Conservation (phyloP, 2,113 vertebrate genomes). For the human (Homo sapiens) region GRCh38 chr4:155506501-155507000, state of each 20-base stretch:
- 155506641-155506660: constrained; percentile 55
- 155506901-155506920: background rate
- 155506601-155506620: background rate
- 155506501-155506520: background rate
- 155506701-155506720: background rate
- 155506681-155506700: constrained; percentile 52
- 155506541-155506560: background rate
- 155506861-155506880: background rate
- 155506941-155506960: background rate
- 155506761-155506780: background rate
- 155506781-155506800: background rate
- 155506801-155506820: background rate
- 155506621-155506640: constrained; percentile 38
- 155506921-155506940: background rate
- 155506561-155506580: background rate
- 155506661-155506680: constrained; percentile 33
- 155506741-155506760: background rate
- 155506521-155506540: background rate
- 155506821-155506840: background rate
- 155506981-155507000: background rate
- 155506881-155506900: background rate
- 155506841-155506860: background rate
- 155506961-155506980: background rate
- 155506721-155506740: background rate
- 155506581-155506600: constrained; percentile 20